Percentiles rank a stretch among this genome's conserved stretches.
These are phyloP conservation scores for Cataglyphis hispanica DNA, from an alignment of 1,140 invertebrate species.

Conservation along the genomic window DNA sequence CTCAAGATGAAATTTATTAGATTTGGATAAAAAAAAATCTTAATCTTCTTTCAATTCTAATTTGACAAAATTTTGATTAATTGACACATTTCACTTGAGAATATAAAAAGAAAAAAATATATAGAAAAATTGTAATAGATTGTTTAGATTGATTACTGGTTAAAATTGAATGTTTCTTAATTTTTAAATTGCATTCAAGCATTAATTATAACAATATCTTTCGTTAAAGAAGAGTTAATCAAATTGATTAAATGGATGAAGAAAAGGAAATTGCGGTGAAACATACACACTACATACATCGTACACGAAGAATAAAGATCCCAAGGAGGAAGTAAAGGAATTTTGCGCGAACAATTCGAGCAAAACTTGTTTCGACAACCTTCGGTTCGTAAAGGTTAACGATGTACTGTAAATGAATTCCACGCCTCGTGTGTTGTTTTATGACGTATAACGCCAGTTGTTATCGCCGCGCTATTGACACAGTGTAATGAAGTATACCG, in stretches of 20 bases:
- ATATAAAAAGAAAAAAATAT: not conserved
- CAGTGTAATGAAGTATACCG: conserved; percentile 6
- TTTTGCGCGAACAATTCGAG: not conserved
- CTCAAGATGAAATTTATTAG: not conserved
- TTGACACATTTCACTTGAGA: not conserved
- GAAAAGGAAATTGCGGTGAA: not conserved
- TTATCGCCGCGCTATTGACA: conserved; percentile 45
- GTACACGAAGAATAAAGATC: conserved; percentile 1
- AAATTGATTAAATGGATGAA: not conserved
- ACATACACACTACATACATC: not conserved
- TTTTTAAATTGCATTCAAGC: not conserved
- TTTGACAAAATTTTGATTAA: not conserved
- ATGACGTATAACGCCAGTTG: conserved; percentile 26
- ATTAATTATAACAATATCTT: not conserved
- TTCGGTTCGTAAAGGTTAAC: conserved; percentile 18
- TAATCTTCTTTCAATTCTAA: not conserved
- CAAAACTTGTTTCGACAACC: conserved; percentile 27
- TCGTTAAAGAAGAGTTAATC: not conserved
- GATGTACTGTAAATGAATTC: conserved; percentile 30
- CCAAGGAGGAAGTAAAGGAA: conserved; percentile 22
- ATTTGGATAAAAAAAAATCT: not conserved
- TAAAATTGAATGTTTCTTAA: not conserved
- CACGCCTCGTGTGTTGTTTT: not conserved
- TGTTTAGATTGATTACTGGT: not conserved
- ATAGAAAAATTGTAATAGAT: not conserved